Conservation (phyloP, 2,888 invertebrate species). For the Dexiosoma caninum region DNA sequence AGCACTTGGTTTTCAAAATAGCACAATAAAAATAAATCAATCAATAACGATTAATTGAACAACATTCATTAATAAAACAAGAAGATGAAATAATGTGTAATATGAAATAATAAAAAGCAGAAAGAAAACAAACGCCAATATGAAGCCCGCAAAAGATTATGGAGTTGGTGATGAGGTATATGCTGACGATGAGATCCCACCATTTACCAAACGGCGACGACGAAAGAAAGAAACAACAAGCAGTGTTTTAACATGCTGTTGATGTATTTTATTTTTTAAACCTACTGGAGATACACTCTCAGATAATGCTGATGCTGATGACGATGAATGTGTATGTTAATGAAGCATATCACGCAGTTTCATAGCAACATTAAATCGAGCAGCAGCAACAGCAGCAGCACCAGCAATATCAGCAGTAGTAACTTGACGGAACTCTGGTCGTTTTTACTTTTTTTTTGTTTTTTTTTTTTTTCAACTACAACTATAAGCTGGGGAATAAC, state of each 20-base stretch:
- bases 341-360: conserved; percentile 61
- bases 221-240: conserved; percentile 55
- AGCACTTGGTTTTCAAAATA: not conserved
- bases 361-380: conserved; percentile 66
- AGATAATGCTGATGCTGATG: conserved; percentile 18
- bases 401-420: too few species aligned
- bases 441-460: not conserved
- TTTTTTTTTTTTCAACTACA: too few species aligned
- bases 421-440: conserved; percentile 37
- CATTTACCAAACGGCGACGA: conserved; percentile 37
- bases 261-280: conserved; percentile 52
- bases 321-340: conserved; percentile 31
- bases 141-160: conserved; percentile 43
- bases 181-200: conserved; percentile 28
- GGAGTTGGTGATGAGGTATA: conserved; percentile 13
- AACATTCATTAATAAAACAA: conserved; percentile 60
- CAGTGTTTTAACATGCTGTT: conserved; percentile 46
- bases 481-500: conserved; percentile 59
- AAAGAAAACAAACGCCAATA: conserved; percentile 42
- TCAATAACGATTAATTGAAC: conserved; percentile 72
- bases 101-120: conserved; percentile 12
- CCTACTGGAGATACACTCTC: conserved; percentile 33
- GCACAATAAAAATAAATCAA: conserved; percentile 72
- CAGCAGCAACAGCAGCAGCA: conserved; percentile 61
- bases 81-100: not conserved